Evolutionary conservation across 2,888 invertebrate species (phyloP).

Genomic region (Eupithecia subumbrata): DNA sequence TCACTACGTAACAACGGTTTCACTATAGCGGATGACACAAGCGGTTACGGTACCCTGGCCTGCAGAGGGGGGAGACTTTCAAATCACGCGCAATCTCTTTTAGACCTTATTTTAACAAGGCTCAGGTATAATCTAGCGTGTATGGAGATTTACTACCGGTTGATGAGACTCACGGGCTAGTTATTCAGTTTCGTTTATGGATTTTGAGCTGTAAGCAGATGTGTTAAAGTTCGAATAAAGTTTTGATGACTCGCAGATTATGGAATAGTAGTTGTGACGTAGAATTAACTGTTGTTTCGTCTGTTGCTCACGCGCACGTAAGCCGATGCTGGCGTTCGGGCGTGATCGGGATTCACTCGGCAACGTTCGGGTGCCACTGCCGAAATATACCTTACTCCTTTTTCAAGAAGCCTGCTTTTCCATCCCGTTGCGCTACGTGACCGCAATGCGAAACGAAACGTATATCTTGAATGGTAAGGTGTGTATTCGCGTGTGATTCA

Average conservation of each 20-base stretch:
- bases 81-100: conserved; percentile 64
- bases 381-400: conserved; percentile 37
- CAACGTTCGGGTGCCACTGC: conserved; percentile 58
- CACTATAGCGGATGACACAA: conserved; percentile 82
- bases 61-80: conserved; percentile 63
- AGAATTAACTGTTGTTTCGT: conserved; percentile 22
- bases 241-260: conserved; percentile 7
- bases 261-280: conserved; percentile 13
- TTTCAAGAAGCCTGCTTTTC: conserved; percentile 43
- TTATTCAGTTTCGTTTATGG: conserved; percentile 5
- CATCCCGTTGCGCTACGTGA: conserved; percentile 40
- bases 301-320: conserved; percentile 28
- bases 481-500: conserved; percentile 54
- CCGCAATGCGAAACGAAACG: conserved; percentile 35
- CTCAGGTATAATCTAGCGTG: conserved; percentile 4
- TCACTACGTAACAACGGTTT: conserved; percentile 73
- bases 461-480: conserved; percentile 49
- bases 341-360: conserved; percentile 51
- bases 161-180: conserved; percentile 19
- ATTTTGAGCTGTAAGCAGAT: conserved; percentile 10
- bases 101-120: not conserved
- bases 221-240: conserved; percentile 5
- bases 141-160: conserved; percentile 12
- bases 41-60: conserved; percentile 73
- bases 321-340: conserved; percentile 48